These are phyloP conservation scores for Pegoplata infirma DNA, from an alignment of 2,888 invertebrate genomes.

Conservation along the genomic window DNA sequence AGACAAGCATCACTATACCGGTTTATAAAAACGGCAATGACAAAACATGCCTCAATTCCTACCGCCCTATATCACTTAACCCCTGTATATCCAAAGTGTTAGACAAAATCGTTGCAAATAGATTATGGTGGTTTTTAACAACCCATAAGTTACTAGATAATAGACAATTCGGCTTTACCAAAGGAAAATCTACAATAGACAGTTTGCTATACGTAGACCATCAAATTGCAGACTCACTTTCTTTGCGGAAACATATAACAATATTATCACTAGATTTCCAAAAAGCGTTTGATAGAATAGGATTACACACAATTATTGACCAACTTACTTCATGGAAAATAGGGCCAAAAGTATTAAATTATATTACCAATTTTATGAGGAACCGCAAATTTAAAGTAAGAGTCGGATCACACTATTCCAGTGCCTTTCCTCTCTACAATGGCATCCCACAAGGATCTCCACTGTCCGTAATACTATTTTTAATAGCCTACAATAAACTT, in stretches of 20 bases:
- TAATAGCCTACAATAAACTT: too few relatives aligned
- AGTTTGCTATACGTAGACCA: background rate
- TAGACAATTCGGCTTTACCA: conserved; percentile 22
- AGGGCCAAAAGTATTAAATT: too few relatives aligned
- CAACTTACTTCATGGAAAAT: too few relatives aligned
- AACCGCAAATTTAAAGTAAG: too few relatives aligned
- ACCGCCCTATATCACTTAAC: conserved; percentile 54
- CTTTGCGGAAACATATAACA: background rate
- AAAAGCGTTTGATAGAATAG: too few relatives aligned
- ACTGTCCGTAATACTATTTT: too few relatives aligned
- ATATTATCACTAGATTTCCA: too few relatives aligned
- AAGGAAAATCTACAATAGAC: background rate
- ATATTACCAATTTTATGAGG: too few relatives aligned
- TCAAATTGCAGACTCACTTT: background rate
- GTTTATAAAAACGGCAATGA: conserved; percentile 34
- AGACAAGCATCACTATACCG: conserved; percentile 21
- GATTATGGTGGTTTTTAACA: conserved; percentile 37
- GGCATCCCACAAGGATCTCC: too few relatives aligned
- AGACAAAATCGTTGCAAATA: conserved; percentile 23
- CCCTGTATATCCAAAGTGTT: conserved; percentile 1
- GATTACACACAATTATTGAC: too few relatives aligned
- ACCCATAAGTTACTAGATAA: conserved; percentile 24
- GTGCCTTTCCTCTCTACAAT: too few relatives aligned
- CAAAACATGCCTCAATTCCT: conserved; percentile 37
- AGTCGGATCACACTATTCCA: too few relatives aligned